Evolutionary conservation across 2,888 invertebrate genomes (phyloP).

Genomic region (Lasioglossum oenotherae): DNA sequence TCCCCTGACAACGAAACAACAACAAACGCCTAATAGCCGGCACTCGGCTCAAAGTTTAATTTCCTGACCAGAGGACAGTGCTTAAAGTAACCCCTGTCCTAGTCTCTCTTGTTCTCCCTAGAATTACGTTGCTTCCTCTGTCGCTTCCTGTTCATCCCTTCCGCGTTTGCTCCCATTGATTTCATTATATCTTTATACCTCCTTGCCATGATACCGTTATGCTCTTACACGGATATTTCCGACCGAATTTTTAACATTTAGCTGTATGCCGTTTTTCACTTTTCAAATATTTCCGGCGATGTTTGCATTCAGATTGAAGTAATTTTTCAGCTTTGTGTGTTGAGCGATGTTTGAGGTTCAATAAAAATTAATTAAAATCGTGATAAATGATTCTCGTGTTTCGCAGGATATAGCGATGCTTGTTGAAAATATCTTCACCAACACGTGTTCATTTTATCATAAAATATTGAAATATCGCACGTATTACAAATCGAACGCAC

Average conservation of each 20-base stretch:
- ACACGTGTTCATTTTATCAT: background rate
- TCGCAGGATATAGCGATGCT: background rate
- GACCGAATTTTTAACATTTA: background rate
- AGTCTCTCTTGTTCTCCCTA: slow-evolving; percentile 47
- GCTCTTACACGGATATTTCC: background rate
- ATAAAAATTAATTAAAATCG: background rate
- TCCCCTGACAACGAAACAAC: slow-evolving; percentile 81
- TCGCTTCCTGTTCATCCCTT: slow-evolving; percentile 30
- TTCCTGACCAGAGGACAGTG: slow-evolving; percentile 81
- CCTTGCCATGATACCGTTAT: slow-evolving; percentile 24
- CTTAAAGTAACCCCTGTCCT: slow-evolving; percentile 70
- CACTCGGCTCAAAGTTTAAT: slow-evolving; percentile 82
- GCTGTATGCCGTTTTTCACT: background rate
- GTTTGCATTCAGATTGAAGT: background rate
- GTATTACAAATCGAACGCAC: background rate
- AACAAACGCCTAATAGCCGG: slow-evolving; percentile 82
- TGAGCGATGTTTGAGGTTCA: background rate
- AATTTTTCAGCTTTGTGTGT: background rate
- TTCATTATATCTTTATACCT: slow-evolving; percentile 23
- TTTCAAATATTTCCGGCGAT: background rate
- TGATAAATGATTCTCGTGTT: background rate
- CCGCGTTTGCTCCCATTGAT: background rate
- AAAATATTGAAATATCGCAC: background rate
- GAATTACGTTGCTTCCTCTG: slow-evolving; percentile 31
- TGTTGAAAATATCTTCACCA: background rate